phyloP scores from a whole-genome alignment of 1,140 invertebrate genomes.

The Pseudomyrmex dendroicus region DNA sequence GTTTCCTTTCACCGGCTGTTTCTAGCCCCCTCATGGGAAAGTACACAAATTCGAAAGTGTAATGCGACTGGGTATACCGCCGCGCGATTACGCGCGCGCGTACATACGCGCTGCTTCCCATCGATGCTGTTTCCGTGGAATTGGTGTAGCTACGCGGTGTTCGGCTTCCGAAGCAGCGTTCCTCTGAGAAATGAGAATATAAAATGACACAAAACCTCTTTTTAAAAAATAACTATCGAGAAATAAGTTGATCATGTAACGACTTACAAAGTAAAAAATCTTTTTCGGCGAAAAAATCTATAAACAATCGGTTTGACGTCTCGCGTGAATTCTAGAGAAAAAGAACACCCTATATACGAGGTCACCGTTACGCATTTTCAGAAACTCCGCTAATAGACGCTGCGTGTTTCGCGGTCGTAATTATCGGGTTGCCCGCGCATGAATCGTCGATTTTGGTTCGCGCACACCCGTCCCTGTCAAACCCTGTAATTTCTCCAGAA shows the following conservation, averaged over 20 bases:
- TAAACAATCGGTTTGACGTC: no score
- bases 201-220: background rate
- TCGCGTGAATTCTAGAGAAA: no score
- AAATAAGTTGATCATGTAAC: no score
- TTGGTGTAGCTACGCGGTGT: no score
- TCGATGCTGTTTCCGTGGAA: constrained; percentile 33
- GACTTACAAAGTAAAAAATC: no score
- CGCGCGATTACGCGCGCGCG: constrained; percentile 14
- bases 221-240: background rate
- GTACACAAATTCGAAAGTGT: constrained; percentile 59
- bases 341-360: background rate
- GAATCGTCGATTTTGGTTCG: constrained; percentile 41
- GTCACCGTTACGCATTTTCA: constrained; percentile 27
- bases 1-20: constrained; percentile 50
- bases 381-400: constrained; percentile 22
- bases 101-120: constrained; percentile 4
- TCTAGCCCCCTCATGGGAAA: constrained; percentile 44
- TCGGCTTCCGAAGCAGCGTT: background rate
- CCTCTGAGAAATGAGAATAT: background rate
- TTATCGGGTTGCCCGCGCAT: constrained; percentile 27
- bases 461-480: constrained; percentile 30
- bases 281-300: no score
- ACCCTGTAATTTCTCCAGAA: constrained; percentile 41
- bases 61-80: constrained; percentile 12
- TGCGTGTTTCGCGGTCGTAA: constrained; percentile 28